Evolutionary conservation across 2,113 vertebrate species (phyloP).

Genomic region (Oryzias javanicus): DNA sequence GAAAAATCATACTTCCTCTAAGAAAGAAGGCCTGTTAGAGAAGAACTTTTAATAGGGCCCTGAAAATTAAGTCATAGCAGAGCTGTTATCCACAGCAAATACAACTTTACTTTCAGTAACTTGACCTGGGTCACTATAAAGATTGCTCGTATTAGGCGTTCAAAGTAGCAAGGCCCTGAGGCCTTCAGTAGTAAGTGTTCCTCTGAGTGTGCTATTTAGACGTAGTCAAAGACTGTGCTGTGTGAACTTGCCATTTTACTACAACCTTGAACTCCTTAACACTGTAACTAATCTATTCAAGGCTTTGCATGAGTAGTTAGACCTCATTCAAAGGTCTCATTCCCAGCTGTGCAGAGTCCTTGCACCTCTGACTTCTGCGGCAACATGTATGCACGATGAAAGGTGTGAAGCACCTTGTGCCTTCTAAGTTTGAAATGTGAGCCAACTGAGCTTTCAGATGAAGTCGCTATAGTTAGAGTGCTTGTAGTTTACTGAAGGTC

Average conservation of each 20-base stretch:
- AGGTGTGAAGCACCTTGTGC: conserved; percentile 54
- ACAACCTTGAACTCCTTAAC: conserved; percentile 12
- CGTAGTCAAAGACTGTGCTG: neutral
- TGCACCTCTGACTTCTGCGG: conserved; percentile 39
- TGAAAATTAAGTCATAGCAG: too few species aligned
- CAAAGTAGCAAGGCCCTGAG: neutral
- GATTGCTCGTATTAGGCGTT: neutral
- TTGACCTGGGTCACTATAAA: too few species aligned
- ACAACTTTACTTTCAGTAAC: too few species aligned
- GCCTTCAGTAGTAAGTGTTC: neutral
- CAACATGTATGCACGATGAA: conserved; percentile 23
- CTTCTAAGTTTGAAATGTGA: conserved; percentile 52
- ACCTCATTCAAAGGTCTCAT: conserved; percentile 43
- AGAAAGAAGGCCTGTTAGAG: too few species aligned
- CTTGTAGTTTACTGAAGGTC: conserved; percentile 50
- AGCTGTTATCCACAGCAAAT: too few species aligned
- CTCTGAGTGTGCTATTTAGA: neutral
- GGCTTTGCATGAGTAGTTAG: conserved; percentile 3
- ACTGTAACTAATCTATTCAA: conserved; percentile 34
- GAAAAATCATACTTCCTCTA: too few species aligned
- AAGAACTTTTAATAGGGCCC: too few species aligned
- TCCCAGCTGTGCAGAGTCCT: conserved; percentile 62
- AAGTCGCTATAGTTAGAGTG: conserved; percentile 63
- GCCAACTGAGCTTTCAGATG: conserved; percentile 35
- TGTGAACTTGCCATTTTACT: neutral